phyloP scores from a whole-genome alignment of 2,113 vertebrate genomes.

The Dasypus novemcinctus region DNA sequence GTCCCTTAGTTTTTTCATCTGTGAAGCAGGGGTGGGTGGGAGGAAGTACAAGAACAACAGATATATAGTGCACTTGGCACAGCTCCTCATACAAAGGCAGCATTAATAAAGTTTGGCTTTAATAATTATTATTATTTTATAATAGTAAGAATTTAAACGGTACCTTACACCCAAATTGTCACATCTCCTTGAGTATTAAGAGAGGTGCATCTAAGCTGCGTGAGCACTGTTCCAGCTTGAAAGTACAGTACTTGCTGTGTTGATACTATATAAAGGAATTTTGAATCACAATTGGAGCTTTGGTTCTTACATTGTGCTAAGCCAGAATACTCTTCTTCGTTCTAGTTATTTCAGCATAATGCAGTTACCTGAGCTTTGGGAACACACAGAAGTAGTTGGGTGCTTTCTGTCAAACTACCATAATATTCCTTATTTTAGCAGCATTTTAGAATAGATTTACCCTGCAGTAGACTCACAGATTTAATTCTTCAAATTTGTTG shows the following conservation, averaged over 20 bases:
- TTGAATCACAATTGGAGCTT: constrained; percentile 6
- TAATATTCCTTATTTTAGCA: constrained; percentile 52
- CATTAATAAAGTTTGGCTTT: background rate
- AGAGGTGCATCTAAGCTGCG: background rate
- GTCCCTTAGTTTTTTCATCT: background rate
- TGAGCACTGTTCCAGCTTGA: background rate
- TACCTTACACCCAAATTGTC: background rate
- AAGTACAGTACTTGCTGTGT: constrained; percentile 34
- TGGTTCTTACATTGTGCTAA: constrained; percentile 26
- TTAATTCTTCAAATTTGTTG: constrained; percentile 62
- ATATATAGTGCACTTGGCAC: background rate
- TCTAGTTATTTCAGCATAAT: constrained; percentile 54
- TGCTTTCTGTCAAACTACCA: background rate
- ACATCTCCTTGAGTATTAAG: background rate
- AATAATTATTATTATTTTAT: background rate
- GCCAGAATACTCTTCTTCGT: constrained; percentile 22
- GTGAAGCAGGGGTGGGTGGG: background rate
- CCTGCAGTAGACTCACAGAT: constrained; percentile 10
- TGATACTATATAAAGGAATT: constrained; percentile 47
- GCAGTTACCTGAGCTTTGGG: constrained; percentile 36
- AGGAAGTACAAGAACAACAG: background rate
- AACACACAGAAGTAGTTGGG: background rate
- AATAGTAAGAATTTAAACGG: background rate
- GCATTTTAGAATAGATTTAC: constrained; percentile 37
- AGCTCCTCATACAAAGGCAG: background rate